Evolutionary conservation across 2,113 vertebrate genomes (phyloP).

Genomic region (Brevimyrus niger): DNA sequence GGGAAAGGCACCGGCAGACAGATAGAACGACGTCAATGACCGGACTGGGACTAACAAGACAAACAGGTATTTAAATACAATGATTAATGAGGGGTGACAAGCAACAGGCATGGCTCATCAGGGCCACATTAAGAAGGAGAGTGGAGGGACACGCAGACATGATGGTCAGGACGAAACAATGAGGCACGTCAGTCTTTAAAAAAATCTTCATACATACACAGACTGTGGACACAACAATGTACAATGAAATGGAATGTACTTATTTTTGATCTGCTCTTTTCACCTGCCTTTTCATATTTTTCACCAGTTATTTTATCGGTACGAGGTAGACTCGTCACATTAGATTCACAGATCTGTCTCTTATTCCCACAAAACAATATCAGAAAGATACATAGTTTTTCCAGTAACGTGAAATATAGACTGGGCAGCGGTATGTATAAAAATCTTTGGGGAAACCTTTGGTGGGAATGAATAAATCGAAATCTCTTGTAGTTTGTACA

Average conservation of each 20-base stretch:
- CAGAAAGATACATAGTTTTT: not conserved
- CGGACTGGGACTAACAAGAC: not conserved
- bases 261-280: not conserved
- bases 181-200: not conserved
- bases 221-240: not conserved
- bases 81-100: not conserved
- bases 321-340: not conserved
- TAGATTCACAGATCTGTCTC: not conserved
- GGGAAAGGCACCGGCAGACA: not conserved
- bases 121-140: not conserved
- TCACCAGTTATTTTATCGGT: not conserved
- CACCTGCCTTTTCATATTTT: not conserved
- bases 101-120: not conserved
- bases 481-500: not conserved
- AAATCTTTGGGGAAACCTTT: slow-evolving; percentile 2
- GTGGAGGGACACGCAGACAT: not conserved
- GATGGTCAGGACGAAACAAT: not conserved
- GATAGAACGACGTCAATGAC: not conserved
- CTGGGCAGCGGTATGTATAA: not conserved
- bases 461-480: not conserved
- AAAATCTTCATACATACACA: not conserved
- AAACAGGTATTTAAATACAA: not conserved
- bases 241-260: not conserved
- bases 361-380: not conserved
- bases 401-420: not conserved